Percentiles rank a stretch among this genome's conserved stretches.
Evolutionary conservation across 2,113 vertebrate species (phyloP).

Genomic region (Dipodomys ordii): DNA sequence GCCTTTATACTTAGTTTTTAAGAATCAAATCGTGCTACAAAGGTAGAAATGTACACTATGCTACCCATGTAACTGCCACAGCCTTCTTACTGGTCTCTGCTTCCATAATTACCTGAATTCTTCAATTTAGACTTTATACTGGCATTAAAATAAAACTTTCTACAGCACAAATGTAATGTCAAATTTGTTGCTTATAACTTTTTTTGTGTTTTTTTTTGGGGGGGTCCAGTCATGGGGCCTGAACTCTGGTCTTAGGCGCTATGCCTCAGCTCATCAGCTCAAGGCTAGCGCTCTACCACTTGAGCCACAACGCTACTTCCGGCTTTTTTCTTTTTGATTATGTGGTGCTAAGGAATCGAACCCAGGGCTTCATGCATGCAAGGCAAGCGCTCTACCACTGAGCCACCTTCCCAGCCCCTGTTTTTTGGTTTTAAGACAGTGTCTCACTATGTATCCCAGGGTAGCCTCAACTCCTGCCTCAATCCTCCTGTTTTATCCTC

Average conservation of each 20-base stretch:
- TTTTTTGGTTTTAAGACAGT: neutral
- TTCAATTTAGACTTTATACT: slow-evolving; percentile 26
- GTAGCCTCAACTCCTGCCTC: neutral
- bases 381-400: too few relatives aligned
- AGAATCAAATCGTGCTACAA: slow-evolving; percentile 42
- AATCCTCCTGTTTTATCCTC: neutral
- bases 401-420: too few relatives aligned
- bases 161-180: slow-evolving; percentile 45
- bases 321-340: too few relatives aligned
- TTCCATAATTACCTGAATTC: neutral
- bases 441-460: neutral
- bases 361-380: too few relatives aligned
- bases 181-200: neutral
- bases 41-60: slow-evolving; percentile 41
- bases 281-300: too few relatives aligned
- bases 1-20: neutral
- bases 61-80: slow-evolving; percentile 3
- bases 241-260: too few relatives aligned
- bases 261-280: too few relatives aligned
- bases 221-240: too few relatives aligned
- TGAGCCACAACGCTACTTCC: too few relatives aligned
- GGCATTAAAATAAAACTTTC: slow-evolving; percentile 47
- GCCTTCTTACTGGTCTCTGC: slow-evolving; percentile 1
- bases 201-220: neutral
- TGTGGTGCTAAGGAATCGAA: too few relatives aligned